Percentiles rank a stretch among this genome's conserved stretches.
Conservation (phyloP, 2,797 vertebrate genomes). For the Pampus argenteus region DNA sequence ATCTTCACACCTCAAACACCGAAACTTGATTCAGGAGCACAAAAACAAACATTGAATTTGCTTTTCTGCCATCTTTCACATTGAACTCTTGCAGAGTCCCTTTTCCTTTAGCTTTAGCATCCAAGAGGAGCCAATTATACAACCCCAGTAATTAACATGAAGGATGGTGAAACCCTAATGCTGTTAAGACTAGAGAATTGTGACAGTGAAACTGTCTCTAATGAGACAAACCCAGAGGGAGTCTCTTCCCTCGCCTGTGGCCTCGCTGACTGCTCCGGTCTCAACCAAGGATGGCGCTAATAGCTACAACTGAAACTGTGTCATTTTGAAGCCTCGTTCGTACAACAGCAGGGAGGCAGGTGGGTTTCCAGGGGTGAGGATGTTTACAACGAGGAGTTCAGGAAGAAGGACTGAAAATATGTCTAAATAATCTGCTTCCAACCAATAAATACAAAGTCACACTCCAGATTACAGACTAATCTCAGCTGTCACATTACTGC, state of each 20-base stretch:
- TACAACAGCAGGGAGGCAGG: conserved; percentile 18
- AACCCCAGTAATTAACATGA: conserved; percentile 74
- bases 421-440: neutral
- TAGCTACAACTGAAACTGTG: conserved; percentile 40
- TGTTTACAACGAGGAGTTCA: conserved; percentile 4
- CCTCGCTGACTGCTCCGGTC: conserved; percentile 35
- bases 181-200: conserved; percentile 53
- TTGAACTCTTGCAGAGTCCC: conserved; percentile 6
- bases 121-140: conserved; percentile 61
- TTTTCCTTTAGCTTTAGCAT: conserved; percentile 34
- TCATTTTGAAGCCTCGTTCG: conserved; percentile 20
- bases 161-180: conserved; percentile 58
- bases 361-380: conserved; percentile 17
- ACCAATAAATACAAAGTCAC: neutral
- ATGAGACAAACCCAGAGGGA: conserved; percentile 67
- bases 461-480: neutral
- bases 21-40: conserved; percentile 2
- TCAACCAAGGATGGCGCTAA: conserved; percentile 28
- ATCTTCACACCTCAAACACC: conserved; percentile 21
- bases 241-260: conserved; percentile 37
- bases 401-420: conserved; percentile 4
- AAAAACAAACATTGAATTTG: conserved; percentile 18
- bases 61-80: neutral
- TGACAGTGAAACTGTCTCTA: conserved; percentile 69
- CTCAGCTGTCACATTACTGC: too few species aligned